Conservation (phyloP, 2,888 invertebrate genomes). For the Gari tellinella region DNA sequence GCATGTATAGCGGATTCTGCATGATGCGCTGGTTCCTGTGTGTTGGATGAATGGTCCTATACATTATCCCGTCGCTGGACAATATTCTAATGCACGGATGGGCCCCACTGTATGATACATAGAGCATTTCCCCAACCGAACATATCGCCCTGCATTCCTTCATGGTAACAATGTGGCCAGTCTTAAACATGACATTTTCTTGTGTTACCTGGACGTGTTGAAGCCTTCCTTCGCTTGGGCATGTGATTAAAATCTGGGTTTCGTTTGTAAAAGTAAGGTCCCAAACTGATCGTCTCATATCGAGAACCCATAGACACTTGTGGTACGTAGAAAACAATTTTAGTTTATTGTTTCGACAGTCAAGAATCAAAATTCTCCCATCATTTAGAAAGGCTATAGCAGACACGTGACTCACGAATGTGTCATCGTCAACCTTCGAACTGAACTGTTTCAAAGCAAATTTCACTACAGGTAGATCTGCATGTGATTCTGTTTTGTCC, state of each 20-base stretch:
- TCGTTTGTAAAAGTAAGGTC: conserved; percentile 21
- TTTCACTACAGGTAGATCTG: too few species aligned
- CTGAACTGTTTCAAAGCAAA: too few species aligned
- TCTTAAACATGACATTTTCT: conserved; percentile 19
- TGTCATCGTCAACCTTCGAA: background rate
- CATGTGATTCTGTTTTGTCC: too few species aligned
- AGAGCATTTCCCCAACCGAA: conserved; percentile 17
- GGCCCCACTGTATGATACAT: conserved; percentile 23
- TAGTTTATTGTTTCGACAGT: conserved; percentile 20
- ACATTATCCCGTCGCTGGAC: conserved; percentile 16
- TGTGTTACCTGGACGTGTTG: conserved; percentile 25
- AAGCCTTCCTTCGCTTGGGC: conserved; percentile 29
- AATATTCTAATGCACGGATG: conserved; percentile 30
- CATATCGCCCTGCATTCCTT: conserved; percentile 35
- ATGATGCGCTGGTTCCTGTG: background rate
- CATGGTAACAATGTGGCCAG: conserved; percentile 25
- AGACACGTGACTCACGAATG: conserved; percentile 6
- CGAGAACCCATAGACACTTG: conserved; percentile 2
- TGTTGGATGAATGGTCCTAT: conserved; percentile 12
- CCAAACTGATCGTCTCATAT: conserved; percentile 27
- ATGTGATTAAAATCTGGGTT: conserved; percentile 24
- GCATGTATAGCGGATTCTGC: conserved; percentile 30
- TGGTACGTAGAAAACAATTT: conserved; percentile 26
- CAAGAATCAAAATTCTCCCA: conserved; percentile 28
- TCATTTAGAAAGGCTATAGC: conserved; percentile 19